phyloP scores from a whole-genome alignment of 2,113 vertebrate species.

The Dromaius novaehollandiae region DNA sequence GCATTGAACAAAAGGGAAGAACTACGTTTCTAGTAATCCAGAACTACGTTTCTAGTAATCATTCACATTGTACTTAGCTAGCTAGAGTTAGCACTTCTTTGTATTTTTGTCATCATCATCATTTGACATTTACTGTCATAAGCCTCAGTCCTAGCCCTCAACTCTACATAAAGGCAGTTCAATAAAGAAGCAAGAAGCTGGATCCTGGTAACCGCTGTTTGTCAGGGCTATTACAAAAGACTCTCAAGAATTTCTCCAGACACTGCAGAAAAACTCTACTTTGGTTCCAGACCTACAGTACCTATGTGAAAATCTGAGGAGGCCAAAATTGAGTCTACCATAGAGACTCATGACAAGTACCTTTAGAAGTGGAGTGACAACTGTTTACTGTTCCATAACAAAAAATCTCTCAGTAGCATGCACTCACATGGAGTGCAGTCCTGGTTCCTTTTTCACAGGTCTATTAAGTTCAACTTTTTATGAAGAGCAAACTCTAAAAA shows the following conservation, averaged over 20 bases:
- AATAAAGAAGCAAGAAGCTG: neutral
- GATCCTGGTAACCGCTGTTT: neutral
- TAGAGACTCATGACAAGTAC: neutral
- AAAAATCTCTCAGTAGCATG: neutral
- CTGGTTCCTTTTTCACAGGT: neutral
- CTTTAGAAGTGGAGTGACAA: neutral
- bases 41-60: neutral
- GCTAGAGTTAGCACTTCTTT: too few relatives aligned
- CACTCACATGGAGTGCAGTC: neutral
- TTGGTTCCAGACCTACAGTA: neutral
- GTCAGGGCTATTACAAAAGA: neutral
- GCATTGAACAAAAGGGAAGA: neutral
- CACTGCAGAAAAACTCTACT: neutral
- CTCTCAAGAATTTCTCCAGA: neutral
- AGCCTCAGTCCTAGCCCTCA: neutral
- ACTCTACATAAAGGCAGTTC: neutral
- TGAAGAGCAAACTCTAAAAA: neutral
- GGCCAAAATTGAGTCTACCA: neutral
- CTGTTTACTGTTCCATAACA: neutral
- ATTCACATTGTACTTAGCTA: neutral
- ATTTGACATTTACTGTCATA: neutral
- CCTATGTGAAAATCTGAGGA: neutral
- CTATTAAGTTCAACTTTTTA: neutral
- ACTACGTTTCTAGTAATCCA: neutral
- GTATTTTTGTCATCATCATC: neutral